Evolutionary conservation across 2,888 invertebrate species (phyloP), one percentile per base, ranked within the genome.

Genomic region (Chouioia cunea): DNA sequence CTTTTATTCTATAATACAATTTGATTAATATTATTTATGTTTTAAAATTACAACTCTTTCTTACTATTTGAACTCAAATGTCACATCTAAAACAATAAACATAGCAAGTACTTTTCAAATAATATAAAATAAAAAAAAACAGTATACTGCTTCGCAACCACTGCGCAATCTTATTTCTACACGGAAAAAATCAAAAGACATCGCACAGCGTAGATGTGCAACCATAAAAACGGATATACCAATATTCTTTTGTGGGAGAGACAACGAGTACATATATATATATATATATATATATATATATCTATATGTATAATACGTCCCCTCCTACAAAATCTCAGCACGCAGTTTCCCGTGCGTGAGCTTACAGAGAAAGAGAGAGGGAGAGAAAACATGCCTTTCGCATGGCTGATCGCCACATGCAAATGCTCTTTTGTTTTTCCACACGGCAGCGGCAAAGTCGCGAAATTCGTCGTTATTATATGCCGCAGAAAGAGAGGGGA

Each of bases 341-440:
- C 44, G 44, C 64, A 15, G 16, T 16, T 16, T 23, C 6, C 36
- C 22, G 20, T 6, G 15, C 52, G 50, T 2, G 23, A n/a, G n/a
- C n/a, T n/a, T n/a, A n/a, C 15, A 20, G 46, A 16, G 27, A 58
- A 3, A 36, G 15, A 46, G 22, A 47, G 46, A 27, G 22, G 18
- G 48, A 18, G 27, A 43, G 16, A 58, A n/a, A 12, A 16, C 52
- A 47, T 14, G 48, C 22, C 57, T 62, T 54, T 22, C 83, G 79
- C 82, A 75, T 80, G 79, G 78, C 71, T 79, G 83, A 81, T 81
- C 82, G 78, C 76, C 84, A 84, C 84, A 84, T 80, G 83, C 83
- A 84, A 84, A 83, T 84, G 83, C 83, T 83, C 76, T 80, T 76
- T 73, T 73, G 72, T 73, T 73, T 73, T 73, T 73, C 64, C 75